Evolutionary conservation across 1,140 invertebrate genomes (phyloP).

Genomic region (Temnothorax longispinosus): DNA sequence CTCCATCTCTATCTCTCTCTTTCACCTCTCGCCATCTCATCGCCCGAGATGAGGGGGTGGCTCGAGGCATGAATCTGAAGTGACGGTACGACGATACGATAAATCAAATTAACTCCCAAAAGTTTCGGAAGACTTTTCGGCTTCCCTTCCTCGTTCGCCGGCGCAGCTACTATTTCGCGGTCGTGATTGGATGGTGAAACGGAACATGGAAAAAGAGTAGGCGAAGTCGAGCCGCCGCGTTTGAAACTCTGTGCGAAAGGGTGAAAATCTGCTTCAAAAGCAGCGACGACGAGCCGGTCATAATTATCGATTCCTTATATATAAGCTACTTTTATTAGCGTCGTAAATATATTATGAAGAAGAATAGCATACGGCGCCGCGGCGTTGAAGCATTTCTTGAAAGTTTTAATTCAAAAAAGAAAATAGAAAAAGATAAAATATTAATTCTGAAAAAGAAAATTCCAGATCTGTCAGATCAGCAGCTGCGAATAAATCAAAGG

Average conservation of each 20-base stretch:
- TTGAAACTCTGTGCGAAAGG: not conserved
- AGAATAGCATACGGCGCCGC: not conserved
- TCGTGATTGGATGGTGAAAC: slow-evolving; percentile 50
- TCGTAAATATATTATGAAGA: slow-evolving; percentile 1
- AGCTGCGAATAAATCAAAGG: not conserved
- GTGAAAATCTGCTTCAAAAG: not conserved
- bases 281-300: not conserved
- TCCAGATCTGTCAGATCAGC: not conserved
- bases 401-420: not conserved
- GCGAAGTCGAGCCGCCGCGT: not conserved
- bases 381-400: not conserved
- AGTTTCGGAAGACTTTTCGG: slow-evolving; percentile 71
- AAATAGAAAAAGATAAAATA: not conserved
- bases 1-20: not conserved
- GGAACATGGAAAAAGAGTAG: not conserved
- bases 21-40: slow-evolving; percentile 46
- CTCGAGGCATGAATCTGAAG: slow-evolving; percentile 72
- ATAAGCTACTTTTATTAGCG: slow-evolving; percentile 27
- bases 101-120: slow-evolving; percentile 77
- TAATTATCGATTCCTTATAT: slow-evolving; percentile 39
- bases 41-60: slow-evolving; percentile 19
- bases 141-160: not conserved
- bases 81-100: slow-evolving; percentile 67
- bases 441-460: not conserved
- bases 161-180: slow-evolving; percentile 38